phyloP scores from a whole-genome alignment of 2,113 vertebrate species.

The Pluvialis apricaria region DNA sequence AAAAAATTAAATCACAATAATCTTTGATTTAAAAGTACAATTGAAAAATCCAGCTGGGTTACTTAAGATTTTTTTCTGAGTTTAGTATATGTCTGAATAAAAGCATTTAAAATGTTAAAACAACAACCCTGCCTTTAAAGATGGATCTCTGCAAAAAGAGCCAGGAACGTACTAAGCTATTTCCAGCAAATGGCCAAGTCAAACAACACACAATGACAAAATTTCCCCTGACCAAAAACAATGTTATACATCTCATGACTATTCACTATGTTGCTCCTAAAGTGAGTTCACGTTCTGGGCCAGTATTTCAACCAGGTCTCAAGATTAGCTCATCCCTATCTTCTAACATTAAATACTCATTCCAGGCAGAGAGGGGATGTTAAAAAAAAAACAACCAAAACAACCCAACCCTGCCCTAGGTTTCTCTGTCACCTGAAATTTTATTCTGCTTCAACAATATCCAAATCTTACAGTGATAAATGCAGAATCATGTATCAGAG shows the following conservation, averaged over 20 bases:
- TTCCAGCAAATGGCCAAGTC: constrained; percentile 36
- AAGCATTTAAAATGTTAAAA: neutral
- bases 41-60: neutral
- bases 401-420: neutral
- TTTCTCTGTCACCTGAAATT: neutral
- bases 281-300: constrained; percentile 12
- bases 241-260: neutral
- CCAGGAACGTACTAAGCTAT: constrained; percentile 28
- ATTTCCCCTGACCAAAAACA: neutral
- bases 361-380: neutral
- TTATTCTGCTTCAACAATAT: neutral
- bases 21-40: neutral
- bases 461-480: neutral
- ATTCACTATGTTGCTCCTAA: constrained; percentile 13
- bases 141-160: neutral
- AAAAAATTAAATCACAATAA: neutral
- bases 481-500: neutral
- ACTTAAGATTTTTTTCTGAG: neutral
- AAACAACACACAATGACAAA: constrained; percentile 34
- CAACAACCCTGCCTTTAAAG: constrained; percentile 1
- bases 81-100: neutral
- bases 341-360: constrained; percentile 11
- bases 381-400: neutral
- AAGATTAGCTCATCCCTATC: constrained; percentile 3
- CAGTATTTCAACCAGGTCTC: constrained; percentile 7